Evolutionary conservation across 2,797 vertebrate species (phyloP).

Genomic region (Chrysocyon brachyurus): DNA sequence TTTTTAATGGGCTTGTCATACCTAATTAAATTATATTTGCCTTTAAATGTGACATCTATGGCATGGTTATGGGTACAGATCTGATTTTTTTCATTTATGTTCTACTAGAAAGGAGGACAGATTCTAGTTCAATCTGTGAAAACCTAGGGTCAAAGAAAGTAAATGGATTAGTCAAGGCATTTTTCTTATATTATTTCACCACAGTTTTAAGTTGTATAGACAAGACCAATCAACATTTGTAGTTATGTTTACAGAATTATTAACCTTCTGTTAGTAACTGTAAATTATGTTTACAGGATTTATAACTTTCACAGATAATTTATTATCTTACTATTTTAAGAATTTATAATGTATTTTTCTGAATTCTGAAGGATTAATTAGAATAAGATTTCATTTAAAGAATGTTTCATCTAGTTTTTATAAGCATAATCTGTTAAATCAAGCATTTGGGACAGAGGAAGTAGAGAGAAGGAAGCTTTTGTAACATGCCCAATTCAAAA

Average conservation of each 20-base stretch:
- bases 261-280: too few relatives aligned
- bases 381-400: neutral
- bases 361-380: slow-evolving; percentile 10
- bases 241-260: neutral
- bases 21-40: slow-evolving; percentile 51
- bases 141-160: neutral
- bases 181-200: neutral
- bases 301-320: neutral
- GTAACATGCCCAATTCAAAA: slow-evolving; percentile 2
- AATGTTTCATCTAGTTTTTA: neutral
- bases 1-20: neutral
- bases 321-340: neutral
- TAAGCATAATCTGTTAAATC: neutral
- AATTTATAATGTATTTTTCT: neutral
- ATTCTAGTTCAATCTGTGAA: neutral
- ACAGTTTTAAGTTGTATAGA: neutral
- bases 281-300: neutral
- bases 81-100: neutral
- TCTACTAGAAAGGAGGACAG: neutral
- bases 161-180: neutral
- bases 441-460: neutral
- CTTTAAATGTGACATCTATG: slow-evolving; percentile 24
- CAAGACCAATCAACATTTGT: neutral
- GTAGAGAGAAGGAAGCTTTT: neutral
- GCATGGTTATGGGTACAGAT: neutral